A percentile compares a stretch with the other conserved stretches of the same genome.
Conservation (phyloP, 1,140 invertebrate species). For the Thaumatotibia leucotreta region DNA sequence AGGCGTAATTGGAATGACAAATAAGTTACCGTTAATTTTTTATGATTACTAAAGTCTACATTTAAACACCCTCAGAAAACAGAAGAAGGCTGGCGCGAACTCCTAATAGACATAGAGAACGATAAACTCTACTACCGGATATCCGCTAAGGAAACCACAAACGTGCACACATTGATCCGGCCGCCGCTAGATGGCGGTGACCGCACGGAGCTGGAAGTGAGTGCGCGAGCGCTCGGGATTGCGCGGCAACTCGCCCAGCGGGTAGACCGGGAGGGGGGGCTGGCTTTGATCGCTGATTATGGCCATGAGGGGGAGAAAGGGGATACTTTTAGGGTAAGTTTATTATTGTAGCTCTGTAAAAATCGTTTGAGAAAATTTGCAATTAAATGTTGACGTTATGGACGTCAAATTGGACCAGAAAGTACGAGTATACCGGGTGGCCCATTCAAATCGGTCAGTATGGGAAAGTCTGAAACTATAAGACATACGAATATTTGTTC, state of each 20-base stretch:
- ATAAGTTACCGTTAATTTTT: too few relatives aligned
- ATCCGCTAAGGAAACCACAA: slow-evolving; percentile 82
- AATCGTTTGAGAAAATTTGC: too few relatives aligned
- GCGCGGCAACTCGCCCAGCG: slow-evolving; percentile 84
- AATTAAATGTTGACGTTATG: too few relatives aligned
- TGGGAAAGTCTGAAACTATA: too few relatives aligned
- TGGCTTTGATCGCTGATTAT: slow-evolving; percentile 94
- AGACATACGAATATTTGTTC: too few relatives aligned
- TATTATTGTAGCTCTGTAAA: too few relatives aligned
- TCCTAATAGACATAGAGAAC: slow-evolving; percentile 87
- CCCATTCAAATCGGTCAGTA: too few relatives aligned
- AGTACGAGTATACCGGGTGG: too few relatives aligned
- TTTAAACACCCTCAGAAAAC: slow-evolving; percentile 85
- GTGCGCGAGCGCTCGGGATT: slow-evolving; percentile 84
- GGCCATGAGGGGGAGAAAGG: slow-evolving; percentile 92
- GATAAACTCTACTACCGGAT: slow-evolving; percentile 74
- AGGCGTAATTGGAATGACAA: too few relatives aligned
- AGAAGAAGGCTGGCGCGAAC: slow-evolving; percentile 88
- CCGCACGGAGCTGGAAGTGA: slow-evolving; percentile 88
- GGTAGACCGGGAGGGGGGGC: slow-evolving; percentile 88
- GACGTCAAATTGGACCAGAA: too few relatives aligned
- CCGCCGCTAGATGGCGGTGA: slow-evolving; percentile 76
- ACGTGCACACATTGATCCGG: slow-evolving; percentile 77
- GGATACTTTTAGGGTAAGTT: slow-evolving; percentile 89
- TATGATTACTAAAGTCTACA: too few relatives aligned